These are phyloP conservation scores for Pseudachorutes palmiensis DNA, from an alignment of 1,140 invertebrate species.

Conservation along the genomic window DNA sequence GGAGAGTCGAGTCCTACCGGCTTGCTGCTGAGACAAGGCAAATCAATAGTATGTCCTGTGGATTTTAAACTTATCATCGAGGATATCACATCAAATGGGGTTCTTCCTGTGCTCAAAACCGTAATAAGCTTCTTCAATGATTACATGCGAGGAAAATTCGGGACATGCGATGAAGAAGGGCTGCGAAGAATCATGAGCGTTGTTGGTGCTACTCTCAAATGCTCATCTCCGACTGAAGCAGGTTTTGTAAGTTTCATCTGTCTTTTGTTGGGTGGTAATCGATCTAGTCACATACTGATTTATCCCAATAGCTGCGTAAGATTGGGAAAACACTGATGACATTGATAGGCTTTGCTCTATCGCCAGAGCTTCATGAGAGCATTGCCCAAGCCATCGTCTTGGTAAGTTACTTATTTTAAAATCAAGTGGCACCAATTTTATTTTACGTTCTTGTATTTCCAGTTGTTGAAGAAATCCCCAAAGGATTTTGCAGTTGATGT, in stretches of 20 bases:
- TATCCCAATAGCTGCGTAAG: background rate
- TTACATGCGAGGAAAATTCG: background rate
- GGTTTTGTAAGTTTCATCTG: background rate
- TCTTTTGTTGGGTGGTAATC: background rate
- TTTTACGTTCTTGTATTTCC: background rate
- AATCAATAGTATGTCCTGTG: no score
- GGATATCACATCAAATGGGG: background rate
- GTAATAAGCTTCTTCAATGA: background rate
- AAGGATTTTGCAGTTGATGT: background rate
- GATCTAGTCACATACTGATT: background rate
- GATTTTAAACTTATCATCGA: slow-evolving; percentile 4
- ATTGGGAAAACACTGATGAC: background rate
- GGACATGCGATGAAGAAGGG: background rate
- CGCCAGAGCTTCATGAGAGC: background rate
- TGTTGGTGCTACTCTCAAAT: background rate
- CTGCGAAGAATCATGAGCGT: background rate
- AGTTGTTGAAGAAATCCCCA: background rate
- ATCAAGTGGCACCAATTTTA: background rate
- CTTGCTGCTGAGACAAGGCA: no score
- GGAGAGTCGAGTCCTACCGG: no score
- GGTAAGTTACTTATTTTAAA: background rate
- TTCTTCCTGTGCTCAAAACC: background rate
- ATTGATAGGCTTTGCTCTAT: background rate
- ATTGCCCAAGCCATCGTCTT: background rate
- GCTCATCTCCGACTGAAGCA: background rate